Evolutionary conservation across 2,113 vertebrate species (phyloP), one percentile per base, ranked within the genome.

Genomic region (Bucco capensis): DNA sequence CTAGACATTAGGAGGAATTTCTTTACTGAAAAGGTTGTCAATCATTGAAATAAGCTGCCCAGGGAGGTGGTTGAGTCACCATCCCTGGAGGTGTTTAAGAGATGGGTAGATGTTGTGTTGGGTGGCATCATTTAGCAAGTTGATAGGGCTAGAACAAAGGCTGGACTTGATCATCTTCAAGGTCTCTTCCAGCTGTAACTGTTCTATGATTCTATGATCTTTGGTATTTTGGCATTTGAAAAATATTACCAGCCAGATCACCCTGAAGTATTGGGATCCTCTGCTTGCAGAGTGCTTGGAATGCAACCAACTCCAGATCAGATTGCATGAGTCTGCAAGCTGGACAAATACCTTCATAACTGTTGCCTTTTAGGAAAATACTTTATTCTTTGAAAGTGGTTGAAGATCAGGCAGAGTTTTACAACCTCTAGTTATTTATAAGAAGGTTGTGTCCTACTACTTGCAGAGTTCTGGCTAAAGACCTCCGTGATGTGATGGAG

Each of bases 341-440:
- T 83, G 67, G 88, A 79, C 67, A 85, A 58, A 67, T 83, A 91
- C 56, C 91, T 80, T 57, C 49, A 42, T 82, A 69, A 46, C 67
- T 47, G 12, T 58, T 73, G 47, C 69, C 47, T 80, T 88, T 90
- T 88, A 83, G 88, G 85, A 93, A 95, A 92, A 89, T 33, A 37
- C 62, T 89, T 91, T n/a, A 92, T 93, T 88, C 79, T 82, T 91
- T 78, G 88, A 92, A 92, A 94, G 79, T 58, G 37, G 38, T n/a
- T 75, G 56, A 56, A 94, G 38, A n/a, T 90, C 67, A 77, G 67
- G 22, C 75, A 82, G 79, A 90, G 81, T 54, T 93, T 90, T 85
- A 62, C 50, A 87, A 33, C 79, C 79, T 87, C 92, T 93, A n/a
- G 69, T 93, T 49, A 76, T 89, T 73, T 67, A 47, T 93, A 65